phyloP scores from a whole-genome alignment of 2,113 vertebrate genomes.

The Corynorhinus townsendii region DNA sequence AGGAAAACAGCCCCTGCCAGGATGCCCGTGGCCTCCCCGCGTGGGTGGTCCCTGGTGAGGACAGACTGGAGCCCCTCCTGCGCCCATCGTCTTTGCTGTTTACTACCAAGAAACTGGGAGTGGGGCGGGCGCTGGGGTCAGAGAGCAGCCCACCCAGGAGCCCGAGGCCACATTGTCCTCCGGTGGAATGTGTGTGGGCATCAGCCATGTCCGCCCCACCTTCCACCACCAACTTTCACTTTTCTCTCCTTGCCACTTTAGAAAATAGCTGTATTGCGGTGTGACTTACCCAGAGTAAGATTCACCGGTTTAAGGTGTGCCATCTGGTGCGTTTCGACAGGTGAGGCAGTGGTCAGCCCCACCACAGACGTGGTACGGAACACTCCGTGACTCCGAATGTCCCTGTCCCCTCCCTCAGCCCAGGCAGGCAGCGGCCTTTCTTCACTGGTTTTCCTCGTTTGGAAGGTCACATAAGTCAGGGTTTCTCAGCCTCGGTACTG shows the following conservation, averaged over 20 bases:
- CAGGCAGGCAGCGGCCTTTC: not conserved
- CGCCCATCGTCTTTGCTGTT: not conserved
- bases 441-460: not conserved
- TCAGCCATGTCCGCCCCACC: not conserved
- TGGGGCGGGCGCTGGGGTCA: accelerated
- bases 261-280: not conserved
- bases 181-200: not conserved
- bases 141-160: not conserved
- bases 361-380: accelerated
- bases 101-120: not conserved
- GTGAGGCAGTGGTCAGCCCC: accelerated
- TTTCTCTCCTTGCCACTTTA: not conserved
- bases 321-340: not conserved
- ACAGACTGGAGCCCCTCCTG: not conserved
- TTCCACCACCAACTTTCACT: not conserved
- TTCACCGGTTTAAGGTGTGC: not conserved
- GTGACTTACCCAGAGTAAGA: not conserved
- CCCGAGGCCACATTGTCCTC: not conserved
- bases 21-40: not conserved
- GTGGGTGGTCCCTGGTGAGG: not conserved
- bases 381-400: not conserved
- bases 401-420: not conserved
- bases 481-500: accelerated
- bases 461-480: not conserved
- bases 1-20: not conserved